Conservation (phyloP, 2,113 vertebrate species). For the Sinocyclocheilus grahami region DNA sequence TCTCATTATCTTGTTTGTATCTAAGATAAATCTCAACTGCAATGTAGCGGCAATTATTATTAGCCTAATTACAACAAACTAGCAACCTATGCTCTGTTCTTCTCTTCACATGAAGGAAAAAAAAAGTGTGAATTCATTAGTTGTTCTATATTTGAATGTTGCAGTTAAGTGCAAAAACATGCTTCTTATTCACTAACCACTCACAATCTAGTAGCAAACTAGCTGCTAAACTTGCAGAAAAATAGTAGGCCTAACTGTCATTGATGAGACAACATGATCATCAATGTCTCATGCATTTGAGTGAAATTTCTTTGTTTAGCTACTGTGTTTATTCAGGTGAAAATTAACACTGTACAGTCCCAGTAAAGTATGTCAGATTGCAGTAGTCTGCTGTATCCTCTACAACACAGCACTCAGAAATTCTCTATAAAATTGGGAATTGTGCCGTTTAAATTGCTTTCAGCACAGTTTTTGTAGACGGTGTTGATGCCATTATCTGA, state of each 20-base stretch:
- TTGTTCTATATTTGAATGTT: background rate
- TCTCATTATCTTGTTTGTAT: slow-evolving; percentile 1
- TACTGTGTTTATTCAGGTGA: background rate
- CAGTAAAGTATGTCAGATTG: background rate
- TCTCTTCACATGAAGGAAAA: background rate
- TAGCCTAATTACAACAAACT: slow-evolving; percentile 17
- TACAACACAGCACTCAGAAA: background rate
- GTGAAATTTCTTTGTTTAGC: background rate
- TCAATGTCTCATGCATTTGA: background rate
- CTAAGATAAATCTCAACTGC: slow-evolving; percentile 11
- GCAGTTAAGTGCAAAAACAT: background rate
- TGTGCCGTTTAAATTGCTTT: background rate
- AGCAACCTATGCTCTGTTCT: slow-evolving; percentile 13
- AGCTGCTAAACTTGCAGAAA: background rate
- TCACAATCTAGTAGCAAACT: background rate
- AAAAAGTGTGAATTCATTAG: background rate
- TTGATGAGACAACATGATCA: background rate
- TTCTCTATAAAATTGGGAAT: background rate
- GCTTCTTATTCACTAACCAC: background rate
- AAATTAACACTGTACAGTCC: background rate
- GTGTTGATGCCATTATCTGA: background rate
- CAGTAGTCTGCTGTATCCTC: background rate
- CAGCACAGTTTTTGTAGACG: background rate
- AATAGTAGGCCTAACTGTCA: no score
- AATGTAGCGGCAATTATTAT: slow-evolving; percentile 11